Evolutionary conservation across 64 coral and sea anemone genomes (phyloP), one percentile per base, ranked within the genome.

Genomic region (Actinia equina): DNA sequence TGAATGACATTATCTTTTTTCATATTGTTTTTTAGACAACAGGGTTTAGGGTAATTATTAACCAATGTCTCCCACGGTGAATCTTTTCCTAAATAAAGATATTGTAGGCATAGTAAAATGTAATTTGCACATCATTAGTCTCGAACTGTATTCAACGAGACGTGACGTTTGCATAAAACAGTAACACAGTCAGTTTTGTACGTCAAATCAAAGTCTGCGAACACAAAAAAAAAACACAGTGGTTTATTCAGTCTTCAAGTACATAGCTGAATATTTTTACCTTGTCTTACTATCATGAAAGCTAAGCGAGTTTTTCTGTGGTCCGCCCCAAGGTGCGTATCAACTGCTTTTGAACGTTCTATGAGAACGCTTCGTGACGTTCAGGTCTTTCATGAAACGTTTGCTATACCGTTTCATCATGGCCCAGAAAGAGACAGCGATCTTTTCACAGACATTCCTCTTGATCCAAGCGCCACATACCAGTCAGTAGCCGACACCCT

Each of bases 281-380:
- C 11, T n/a, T 10, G n/a, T 74, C 5, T 74, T 0, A 74, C n/a
- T 13, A 74, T 15, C 3, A 74, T 74, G 69, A 74, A 74, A 49
- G 78, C 78, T 0, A 80, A 58, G 14, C 76, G 56, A 81, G 77
- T 88, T 9, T 60, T 88, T 56, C 30, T 88, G 43, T 88, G 87
- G 87, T 79, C 87, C 5, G 87, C 87, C 26, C 87, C 87, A n/a
- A 52, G 87, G 82, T 88, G 80, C 76, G 63, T 89, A 71, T 89
- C 88, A 16, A 89, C 88, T 4, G 88, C 88, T 23, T 89, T 89
- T 54, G 88, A 89, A 77, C 88, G 88, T 26, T 59, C 80, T 8
- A 84, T 89, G 15, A 83, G 80, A 61, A 89, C 80, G 22, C 61
- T 89, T 51, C 61, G 55, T 55, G 15, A 84, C 17, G 88, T 71